These are phyloP conservation scores for Cossypha polioptera DNA, from an alignment of 2,797 vertebrate species.

Conservation along the genomic window DNA sequence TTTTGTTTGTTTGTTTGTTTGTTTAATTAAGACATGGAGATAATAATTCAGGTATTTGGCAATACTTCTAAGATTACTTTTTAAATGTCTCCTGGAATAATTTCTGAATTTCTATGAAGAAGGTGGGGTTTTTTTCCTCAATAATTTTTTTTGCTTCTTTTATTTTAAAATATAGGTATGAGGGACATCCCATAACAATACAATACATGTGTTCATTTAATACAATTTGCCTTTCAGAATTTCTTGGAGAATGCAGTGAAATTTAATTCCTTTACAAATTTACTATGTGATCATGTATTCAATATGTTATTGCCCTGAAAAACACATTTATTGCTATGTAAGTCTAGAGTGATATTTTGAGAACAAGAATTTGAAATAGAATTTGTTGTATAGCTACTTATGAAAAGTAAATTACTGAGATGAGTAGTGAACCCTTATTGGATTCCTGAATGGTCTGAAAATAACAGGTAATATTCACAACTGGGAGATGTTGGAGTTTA, in stretches of 20 bases:
- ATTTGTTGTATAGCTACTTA: neutral
- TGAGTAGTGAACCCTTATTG: neutral
- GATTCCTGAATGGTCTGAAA: neutral
- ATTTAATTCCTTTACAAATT: neutral
- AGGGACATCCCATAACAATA: neutral
- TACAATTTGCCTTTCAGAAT: neutral
- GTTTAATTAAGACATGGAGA: neutral
- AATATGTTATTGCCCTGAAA: neutral
- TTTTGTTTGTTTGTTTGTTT: neutral
- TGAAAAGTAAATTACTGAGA: neutral
- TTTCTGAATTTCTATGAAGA: neutral
- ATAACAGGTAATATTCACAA: neutral
- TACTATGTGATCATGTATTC: neutral
- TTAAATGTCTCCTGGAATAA: neutral
- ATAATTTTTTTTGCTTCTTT: neutral
- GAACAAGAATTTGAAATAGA: neutral
- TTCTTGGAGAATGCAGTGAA: neutral
- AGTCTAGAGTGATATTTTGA: neutral
- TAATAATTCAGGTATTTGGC: neutral
- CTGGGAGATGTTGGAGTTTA: neutral
- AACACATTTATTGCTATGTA: neutral
- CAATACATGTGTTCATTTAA: neutral
- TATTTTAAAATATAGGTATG: neutral
- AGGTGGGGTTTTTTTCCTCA: neutral
- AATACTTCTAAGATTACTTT: neutral